Base-by-base conservation (phyloP, 2,113 vertebrate species). In the Ameiurus melas region DNA sequence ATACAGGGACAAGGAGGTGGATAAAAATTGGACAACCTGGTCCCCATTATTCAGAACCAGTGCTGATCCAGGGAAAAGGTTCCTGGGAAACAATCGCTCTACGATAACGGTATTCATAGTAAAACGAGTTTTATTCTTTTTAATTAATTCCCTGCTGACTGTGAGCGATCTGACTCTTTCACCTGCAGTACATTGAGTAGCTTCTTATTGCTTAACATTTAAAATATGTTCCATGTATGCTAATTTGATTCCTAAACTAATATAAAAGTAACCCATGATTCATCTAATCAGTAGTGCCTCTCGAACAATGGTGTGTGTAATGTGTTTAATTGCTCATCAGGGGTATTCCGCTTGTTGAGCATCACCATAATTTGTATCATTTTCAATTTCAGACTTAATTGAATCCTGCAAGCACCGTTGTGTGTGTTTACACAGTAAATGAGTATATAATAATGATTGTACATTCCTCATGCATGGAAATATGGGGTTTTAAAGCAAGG, bases 321-420 rank as follows among this genome's bases (percentile, higher is more conserved):
- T 84, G 83, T 84, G 83, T 68, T 30, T 84, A 84, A 84, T 84
- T 84, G 83, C 62, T 84, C 62, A 84, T 84, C 27, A 47, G 83
- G 83, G 62, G 83, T 84, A 84, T 84, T 68, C 83, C 3, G 27
- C 83, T 68, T 84, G 83, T 68, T 84, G 25, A 84, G 36, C 83
- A 84, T 68, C 27, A 84, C 62, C 36, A 68, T 84, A 84, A 84
- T 84, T 84, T 43, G 60, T 53, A 47, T 84, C 83, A 1, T 51
- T 66, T 84, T 84, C 82, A 84, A 84, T 84, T 84, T 84, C 83
- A 84, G 83, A 84, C 83, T 51, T 84, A 84, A 84, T 68, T 68
- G 83, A 84, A 84, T 84, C 27, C 83, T 68, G 43, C 68, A 68
- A 84, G 83, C 62, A 68, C 27, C 9, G 62, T 30, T 68, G 62